Conservation (phyloP, 37 sponge, comb jelly and placozoan species). For the Chondrilla cf. caribensis region DNA sequence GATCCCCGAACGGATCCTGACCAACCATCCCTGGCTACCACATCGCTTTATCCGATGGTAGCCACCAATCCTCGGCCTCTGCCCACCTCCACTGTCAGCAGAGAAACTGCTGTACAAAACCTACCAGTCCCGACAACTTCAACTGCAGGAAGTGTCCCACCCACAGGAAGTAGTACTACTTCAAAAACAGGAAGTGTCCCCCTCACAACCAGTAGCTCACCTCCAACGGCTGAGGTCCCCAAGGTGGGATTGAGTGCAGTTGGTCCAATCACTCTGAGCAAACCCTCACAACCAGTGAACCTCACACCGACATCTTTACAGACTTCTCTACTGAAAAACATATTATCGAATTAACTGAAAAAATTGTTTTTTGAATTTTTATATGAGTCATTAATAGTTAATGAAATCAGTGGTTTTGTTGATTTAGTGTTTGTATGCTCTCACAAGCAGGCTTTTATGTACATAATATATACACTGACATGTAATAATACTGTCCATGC, state of each 20-base stretch:
- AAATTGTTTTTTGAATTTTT: not conserved
- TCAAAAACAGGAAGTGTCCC: not conserved
- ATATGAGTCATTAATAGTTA: not conserved
- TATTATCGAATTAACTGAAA: not conserved
- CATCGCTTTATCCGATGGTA: not conserved
- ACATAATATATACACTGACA: too few species aligned
- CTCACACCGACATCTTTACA: not conserved
- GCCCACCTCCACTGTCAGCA: not conserved
- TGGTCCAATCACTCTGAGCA: too few species aligned
- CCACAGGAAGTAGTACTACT: not conserved
- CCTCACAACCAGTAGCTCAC: too few species aligned
- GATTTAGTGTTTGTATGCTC: too few species aligned
- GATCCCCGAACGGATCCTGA: slow-evolving; percentile 69
- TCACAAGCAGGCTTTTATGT: too few species aligned
- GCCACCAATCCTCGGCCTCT: slow-evolving; percentile 12
- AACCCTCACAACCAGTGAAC: too few species aligned
- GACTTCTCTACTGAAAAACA: slow-evolving; percentile 4
- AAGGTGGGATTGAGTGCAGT: too few species aligned
- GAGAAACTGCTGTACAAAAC: too few species aligned
- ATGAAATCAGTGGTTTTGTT: not conserved
- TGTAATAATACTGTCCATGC: too few species aligned
- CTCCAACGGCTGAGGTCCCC: too few species aligned
- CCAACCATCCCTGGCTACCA: slow-evolving; percentile 62
- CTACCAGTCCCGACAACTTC: too few species aligned
- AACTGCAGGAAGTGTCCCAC: too few species aligned